Conservation (phyloP, 2,888 invertebrate genomes). For the Furcula furcula region DNA sequence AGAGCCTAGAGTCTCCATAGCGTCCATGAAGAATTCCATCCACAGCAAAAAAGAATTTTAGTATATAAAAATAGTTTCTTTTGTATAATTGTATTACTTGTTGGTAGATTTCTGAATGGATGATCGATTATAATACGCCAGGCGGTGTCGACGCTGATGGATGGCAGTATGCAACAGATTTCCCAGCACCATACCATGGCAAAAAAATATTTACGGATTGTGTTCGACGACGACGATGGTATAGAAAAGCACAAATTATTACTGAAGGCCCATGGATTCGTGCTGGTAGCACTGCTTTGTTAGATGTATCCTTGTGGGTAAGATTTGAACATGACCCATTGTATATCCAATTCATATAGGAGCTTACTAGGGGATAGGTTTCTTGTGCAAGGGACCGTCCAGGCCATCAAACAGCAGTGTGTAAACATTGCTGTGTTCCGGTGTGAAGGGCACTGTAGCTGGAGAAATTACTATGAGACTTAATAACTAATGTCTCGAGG, state of each 20-base stretch:
- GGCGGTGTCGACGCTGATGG: conserved; percentile 95
- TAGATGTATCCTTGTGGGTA: conserved; percentile 90
- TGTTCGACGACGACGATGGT: conserved; percentile 92
- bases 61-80: neutral
- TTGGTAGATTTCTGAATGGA: conserved; percentile 91
- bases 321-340: conserved; percentile 29
- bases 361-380: no score
- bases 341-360: neutral
- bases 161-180: conserved; percentile 97
- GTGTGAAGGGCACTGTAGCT: no score
- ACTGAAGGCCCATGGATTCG: conserved; percentile 95
- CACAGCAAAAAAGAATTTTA: neutral
- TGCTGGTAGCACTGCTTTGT: conserved; percentile 91
- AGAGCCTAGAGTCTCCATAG: no score
- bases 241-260: conserved; percentile 89
- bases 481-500: no score
- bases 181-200: conserved; percentile 92
- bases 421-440: no score
- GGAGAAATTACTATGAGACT: no score
- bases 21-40: no score
- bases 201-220: conserved; percentile 94
- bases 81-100: neutral
- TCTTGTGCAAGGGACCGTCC: no score
- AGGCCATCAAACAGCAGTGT: no score
- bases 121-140: conserved; percentile 93